Percentiles rank a stretch among this genome's conserved stretches.
These are phyloP conservation scores for Gallinago jamesoni DNA, from an alignment of 2,113 vertebrate species.

Conservation along the genomic window DNA sequence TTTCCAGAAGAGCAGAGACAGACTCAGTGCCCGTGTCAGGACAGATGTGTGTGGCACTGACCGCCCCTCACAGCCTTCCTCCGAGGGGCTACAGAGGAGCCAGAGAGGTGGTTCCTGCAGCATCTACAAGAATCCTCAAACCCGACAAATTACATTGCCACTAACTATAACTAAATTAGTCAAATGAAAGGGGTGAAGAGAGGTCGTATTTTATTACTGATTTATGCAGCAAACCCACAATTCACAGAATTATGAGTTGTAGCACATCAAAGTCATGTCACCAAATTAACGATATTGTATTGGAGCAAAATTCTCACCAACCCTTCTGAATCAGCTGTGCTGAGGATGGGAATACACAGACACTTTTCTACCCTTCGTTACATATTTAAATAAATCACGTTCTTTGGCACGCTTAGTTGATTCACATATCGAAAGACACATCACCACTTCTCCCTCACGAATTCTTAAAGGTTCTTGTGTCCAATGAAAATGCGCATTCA, in stretches of 20 bases:
- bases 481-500: slow-evolving; percentile 3
- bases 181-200: not conserved
- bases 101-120: not conserved
- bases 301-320: not conserved
- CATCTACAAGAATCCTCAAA: not conserved
- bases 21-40: not conserved
- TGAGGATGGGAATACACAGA: not conserved
- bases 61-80: not conserved
- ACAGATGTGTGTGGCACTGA: not conserved
- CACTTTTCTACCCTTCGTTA: not conserved
- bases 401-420: not conserved
- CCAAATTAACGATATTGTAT: not conserved
- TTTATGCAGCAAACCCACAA: not conserved
- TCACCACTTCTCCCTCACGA: not conserved
- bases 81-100: not conserved
- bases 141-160: not conserved
- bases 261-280: not conserved
- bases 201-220: not conserved
- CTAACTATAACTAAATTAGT: not conserved
- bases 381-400: not conserved
- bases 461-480: slow-evolving; percentile 1
- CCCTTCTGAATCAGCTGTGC: not conserved
- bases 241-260: not conserved
- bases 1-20: not conserved
- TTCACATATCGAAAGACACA: not conserved